A percentile compares a stretch with the other conserved stretches of the same genome.
These are phyloP conservation scores for Corythoichthys haematopterus DNA, from an alignment of 2,113 vertebrate genomes.

Conservation along the genomic window DNA sequence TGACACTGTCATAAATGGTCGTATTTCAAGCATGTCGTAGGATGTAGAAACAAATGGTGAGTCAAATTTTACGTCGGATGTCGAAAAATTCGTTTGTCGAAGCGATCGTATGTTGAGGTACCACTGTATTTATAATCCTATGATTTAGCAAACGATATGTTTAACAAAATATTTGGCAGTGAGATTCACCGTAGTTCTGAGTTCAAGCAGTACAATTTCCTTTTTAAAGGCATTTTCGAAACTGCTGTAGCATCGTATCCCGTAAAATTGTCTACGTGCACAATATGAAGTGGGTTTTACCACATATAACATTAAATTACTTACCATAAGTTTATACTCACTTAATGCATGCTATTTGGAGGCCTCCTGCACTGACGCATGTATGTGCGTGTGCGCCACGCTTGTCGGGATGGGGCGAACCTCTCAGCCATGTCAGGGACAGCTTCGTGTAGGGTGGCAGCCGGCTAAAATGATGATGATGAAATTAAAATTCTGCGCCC, in stretches of 20 bases:
- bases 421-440: slow-evolving; percentile 73
- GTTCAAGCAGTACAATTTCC: not conserved
- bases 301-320: not conserved
- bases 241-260: not conserved
- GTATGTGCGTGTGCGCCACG: slow-evolving; percentile 13
- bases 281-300: not conserved
- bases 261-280: not conserved
- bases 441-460: slow-evolving; percentile 80
- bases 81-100: no score
- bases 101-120: no score
- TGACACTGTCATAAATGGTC: no score
- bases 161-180: not conserved
- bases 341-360: not conserved
- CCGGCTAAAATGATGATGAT: slow-evolving; percentile 81
- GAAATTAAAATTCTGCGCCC: slow-evolving; percentile 95
- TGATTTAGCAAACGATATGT: not conserved
- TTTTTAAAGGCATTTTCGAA: not conserved
- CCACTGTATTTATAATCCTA: not conserved
- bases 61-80: no score
- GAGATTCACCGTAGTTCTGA: not conserved
- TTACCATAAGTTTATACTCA: not conserved
- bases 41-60: no score
- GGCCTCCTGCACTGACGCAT: slow-evolving; percentile 21
- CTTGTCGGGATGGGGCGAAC: slow-evolving; percentile 62
- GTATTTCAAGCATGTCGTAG: no score